A percentile compares a stretch with the other conserved stretches of the same genome.
Conservation (phyloP, 2,888 invertebrate species). For the Scelioninae gen. 1 region DNA sequence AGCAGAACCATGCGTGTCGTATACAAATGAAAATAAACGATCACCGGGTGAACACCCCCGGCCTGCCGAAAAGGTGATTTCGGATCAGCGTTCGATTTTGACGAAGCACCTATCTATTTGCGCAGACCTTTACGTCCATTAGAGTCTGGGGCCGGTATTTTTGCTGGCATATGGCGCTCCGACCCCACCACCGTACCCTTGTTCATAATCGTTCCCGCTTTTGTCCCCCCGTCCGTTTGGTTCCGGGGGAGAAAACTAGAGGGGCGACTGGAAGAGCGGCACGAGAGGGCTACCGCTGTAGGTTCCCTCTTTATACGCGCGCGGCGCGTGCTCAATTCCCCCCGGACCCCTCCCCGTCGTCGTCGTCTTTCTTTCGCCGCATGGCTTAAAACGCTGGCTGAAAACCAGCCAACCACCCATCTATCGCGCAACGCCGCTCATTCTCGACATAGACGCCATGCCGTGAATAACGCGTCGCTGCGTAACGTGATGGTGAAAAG, state of each 20-base stretch:
- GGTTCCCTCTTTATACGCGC: constrained; percentile 73
- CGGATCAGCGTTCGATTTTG: constrained; percentile 49
- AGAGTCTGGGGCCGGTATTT: constrained; percentile 67
- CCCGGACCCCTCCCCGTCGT: constrained; percentile 59
- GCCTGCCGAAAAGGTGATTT: constrained; percentile 58
- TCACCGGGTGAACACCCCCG: constrained; percentile 34
- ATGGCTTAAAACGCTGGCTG: constrained; percentile 71
- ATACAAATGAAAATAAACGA: constrained; percentile 44
- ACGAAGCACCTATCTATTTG: constrained; percentile 62
- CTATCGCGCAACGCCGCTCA: constrained; percentile 81
- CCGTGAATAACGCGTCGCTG: constrained; percentile 80
- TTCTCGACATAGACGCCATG: constrained; percentile 82
- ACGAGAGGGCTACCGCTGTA: constrained; percentile 72
- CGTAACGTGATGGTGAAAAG: constrained; percentile 66
- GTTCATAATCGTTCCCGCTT: constrained; percentile 61
- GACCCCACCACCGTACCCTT: constrained; percentile 72
- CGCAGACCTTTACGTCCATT: constrained; percentile 58
- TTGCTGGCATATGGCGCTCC: constrained; percentile 76
- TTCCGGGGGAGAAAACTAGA: constrained; percentile 76
- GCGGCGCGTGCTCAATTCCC: constrained; percentile 83
- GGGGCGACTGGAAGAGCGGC: constrained; percentile 69
- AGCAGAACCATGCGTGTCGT: constrained; percentile 35
- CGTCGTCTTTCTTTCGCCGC: constrained; percentile 59
- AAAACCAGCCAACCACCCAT: constrained; percentile 78
- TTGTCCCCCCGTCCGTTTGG: constrained; percentile 58